Evolutionary conservation across 1,140 invertebrate genomes (phyloP).

Genomic region (Lasioglossum baleicum): DNA sequence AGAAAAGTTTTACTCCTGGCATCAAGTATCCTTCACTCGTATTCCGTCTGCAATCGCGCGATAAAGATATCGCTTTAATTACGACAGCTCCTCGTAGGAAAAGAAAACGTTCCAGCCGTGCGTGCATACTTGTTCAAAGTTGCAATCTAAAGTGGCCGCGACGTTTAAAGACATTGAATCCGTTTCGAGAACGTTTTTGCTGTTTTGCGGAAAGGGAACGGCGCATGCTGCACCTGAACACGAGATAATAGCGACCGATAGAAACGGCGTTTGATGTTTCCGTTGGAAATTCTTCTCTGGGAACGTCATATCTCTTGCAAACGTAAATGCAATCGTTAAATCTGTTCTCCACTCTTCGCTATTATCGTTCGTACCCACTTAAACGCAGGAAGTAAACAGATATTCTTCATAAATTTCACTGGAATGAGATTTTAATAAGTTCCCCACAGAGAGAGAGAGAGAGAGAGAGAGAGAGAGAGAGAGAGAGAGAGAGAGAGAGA

Average conservation of each 20-base stretch:
- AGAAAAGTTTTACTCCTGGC: constrained; percentile 29
- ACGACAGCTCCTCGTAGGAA: neutral
- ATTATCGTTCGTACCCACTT: too few relatives aligned
- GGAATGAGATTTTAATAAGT: too few relatives aligned
- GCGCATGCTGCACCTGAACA: neutral
- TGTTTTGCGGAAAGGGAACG: neutral
- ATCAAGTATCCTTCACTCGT: constrained; percentile 13
- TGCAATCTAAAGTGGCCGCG: neutral
- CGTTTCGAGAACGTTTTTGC: neutral
- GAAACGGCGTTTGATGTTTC: neutral
- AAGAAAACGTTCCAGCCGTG: neutral
- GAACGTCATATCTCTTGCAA: neutral
- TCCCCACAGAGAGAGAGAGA: too few relatives aligned
- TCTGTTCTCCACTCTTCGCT: neutral
- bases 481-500: too few relatives aligned
- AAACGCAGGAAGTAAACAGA: too few relatives aligned
- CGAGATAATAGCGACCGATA: neutral
- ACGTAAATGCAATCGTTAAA: neutral
- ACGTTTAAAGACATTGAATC: neutral
- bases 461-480: too few relatives aligned
- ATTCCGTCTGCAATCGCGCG: constrained; percentile 16
- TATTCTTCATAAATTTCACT: too few relatives aligned
- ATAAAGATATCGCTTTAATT: constrained; percentile 46
- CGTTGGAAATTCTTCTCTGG: neutral
- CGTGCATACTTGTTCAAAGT: neutral